Base-by-base conservation (phyloP, 2,888 invertebrate genomes). In the Polietes domitor region DNA sequence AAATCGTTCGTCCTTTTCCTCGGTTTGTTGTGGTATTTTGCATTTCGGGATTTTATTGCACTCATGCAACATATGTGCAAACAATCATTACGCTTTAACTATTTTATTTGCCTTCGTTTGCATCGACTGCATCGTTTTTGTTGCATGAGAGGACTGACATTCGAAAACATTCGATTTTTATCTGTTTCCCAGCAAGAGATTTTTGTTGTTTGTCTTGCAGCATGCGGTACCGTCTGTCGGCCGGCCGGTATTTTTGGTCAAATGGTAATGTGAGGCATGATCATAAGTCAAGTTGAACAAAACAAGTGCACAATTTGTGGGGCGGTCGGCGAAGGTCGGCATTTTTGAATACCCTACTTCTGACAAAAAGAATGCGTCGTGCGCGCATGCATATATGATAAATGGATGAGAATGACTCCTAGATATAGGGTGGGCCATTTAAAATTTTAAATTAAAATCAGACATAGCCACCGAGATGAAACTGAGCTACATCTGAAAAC, bases 141-240 rank as follows among this genome's bases (percentile, higher is more conserved):
- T 47, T 82, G 47, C 53, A 53, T 71, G 77, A 74, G 70, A 70
- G 7, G 47, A 15, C 47, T 74, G 82, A 82, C 77, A 82, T 68
- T 24, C 43, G 43, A 68, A 43, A 68, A 68, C 43, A 47, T 47
- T 68, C 24, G 24, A 68, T 75, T 68, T 78, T 78, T 78, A 72
- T 70, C 28, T 50, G 1, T 71, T 75, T 78, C 82, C 28, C 82
- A 82, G 82, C 79, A 79, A 75, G 78, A 76, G 24, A 79, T 75
- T 71, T 74, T n/a, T n/a, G n/a, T n/a, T 71, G 77, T 17, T 37
- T 55, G 37, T 37, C 61, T 70, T 28, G n/a, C 12, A 21, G 7
- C 32, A 71, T 72, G 12, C 41, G 65, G 28, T n/a, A 43, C 32
- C 55, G 37, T 68, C 24, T 32, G 32, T 77, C 41, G 68, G 47